Conservation (phyloP, 2,888 invertebrate genomes). For the Drosophila parthenogenetica region DNA sequence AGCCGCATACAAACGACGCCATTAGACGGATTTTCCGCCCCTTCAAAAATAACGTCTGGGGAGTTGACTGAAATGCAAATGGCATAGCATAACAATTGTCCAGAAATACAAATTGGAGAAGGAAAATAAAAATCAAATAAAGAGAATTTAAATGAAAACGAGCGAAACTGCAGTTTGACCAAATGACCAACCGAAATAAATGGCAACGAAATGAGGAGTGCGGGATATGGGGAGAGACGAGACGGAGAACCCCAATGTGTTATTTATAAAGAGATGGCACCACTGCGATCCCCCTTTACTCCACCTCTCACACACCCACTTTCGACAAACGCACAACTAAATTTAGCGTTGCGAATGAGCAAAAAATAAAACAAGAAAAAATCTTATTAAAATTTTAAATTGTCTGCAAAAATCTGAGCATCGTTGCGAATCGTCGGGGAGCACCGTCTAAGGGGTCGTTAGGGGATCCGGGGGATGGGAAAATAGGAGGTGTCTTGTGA, state of each 20-base stretch:
- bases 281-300: background rate
- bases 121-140: slow-evolving; percentile 9
- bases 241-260: slow-evolving; percentile 51
- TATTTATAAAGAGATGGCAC: slow-evolving; percentile 50
- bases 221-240: too few species aligned
- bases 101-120: slow-evolving; percentile 35
- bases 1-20: slow-evolving; percentile 71
- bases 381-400: slow-evolving; percentile 75
- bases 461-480: background rate
- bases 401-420: slow-evolving; percentile 73
- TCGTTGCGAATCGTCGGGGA: slow-evolving; percentile 61
- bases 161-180: slow-evolving; percentile 18
- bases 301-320: background rate
- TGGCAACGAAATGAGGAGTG: background rate
- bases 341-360: slow-evolving; percentile 59
- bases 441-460: background rate
- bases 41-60: slow-evolving; percentile 8
- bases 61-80: slow-evolving; percentile 45
- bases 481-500: slow-evolving; percentile 29
- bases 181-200: slow-evolving; percentile 16
- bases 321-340: slow-evolving; percentile 48
- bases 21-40: slow-evolving; percentile 42
- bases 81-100: slow-evolving; percentile 51
- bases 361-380: slow-evolving; percentile 15
- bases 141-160: slow-evolving; percentile 17